phyloP scores from a whole-genome alignment of 2,113 vertebrate genomes.

The Marcusenius ussheri region DNA sequence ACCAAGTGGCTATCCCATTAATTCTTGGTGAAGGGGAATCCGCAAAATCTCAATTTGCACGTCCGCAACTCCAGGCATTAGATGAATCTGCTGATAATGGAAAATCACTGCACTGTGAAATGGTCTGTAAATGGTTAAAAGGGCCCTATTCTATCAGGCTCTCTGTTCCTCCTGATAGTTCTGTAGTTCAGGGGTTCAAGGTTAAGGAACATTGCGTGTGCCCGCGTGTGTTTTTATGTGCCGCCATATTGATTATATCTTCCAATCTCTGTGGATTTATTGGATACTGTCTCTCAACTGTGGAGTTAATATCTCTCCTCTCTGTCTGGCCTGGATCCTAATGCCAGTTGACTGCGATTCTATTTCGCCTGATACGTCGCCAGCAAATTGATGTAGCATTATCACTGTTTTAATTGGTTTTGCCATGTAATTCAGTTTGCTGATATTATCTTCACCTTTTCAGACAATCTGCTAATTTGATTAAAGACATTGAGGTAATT shows the following conservation, averaged over 20 bases:
- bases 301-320: slow-evolving; percentile 38
- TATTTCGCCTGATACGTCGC: slow-evolving; percentile 43
- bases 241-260: slow-evolving; percentile 48
- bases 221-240: slow-evolving; percentile 38
- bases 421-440: slow-evolving; percentile 43
- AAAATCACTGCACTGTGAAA: neutral
- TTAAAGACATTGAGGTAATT: slow-evolving; percentile 34
- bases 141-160: neutral
- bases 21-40: neutral
- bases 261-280: slow-evolving; percentile 49
- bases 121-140: slow-evolving; percentile 34
- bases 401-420: slow-evolving; percentile 53
- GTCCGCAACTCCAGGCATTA: neutral
- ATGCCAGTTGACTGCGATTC: slow-evolving; percentile 44
- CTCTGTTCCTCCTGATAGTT: slow-evolving; percentile 30
- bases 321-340: slow-evolving; percentile 41
- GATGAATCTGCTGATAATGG: neutral
- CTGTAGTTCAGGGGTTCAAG: slow-evolving; percentile 49
- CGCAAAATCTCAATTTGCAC: neutral
- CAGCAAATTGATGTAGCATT: slow-evolving; percentile 43
- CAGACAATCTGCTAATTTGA: slow-evolving; percentile 36
- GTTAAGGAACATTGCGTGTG: slow-evolving; percentile 37
- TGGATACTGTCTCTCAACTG: slow-evolving; percentile 33
- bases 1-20: neutral
- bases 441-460: slow-evolving; percentile 33